Percentiles rank a stretch among this genome's conserved stretches.
Conservation (phyloP, 1,140 invertebrate species). For the Sipha flava region DNA sequence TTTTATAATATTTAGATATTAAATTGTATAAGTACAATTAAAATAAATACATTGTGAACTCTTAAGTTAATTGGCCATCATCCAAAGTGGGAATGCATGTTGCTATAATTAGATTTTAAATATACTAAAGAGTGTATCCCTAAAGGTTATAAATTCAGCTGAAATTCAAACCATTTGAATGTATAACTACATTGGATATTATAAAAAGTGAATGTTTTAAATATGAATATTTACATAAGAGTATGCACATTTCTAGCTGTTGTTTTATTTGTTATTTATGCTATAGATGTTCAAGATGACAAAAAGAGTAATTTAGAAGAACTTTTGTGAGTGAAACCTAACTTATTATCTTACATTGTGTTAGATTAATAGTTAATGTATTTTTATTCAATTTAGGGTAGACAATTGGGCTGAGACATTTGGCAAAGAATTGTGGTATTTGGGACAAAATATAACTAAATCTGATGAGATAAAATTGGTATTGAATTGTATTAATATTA, state of each 20-base stretch:
- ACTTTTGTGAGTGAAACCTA: conserved; percentile 3
- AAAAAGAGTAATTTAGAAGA: conserved; percentile 2
- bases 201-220: background rate
- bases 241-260: background rate
- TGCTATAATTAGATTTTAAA: conserved; percentile 13
- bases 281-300: background rate
- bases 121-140: background rate
- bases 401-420: conserved; percentile 53
- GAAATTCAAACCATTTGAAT: background rate
- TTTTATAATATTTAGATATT: too few species aligned
- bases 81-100: conserved; percentile 12
- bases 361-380: background rate
- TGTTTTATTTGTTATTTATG: conserved; percentile 6
- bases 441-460: conserved; percentile 52
- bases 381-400: conserved; percentile 45
- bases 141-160: background rate
- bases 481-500: background rate
- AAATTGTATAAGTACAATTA: too few species aligned
- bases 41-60: too few species aligned
- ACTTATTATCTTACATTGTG: background rate
- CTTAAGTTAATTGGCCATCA: conserved; percentile 3
- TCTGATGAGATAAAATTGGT: conserved; percentile 53
- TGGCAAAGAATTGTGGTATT: conserved; percentile 53
- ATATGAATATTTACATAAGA: conserved; percentile 5
- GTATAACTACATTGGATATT: background rate